Percentiles rank a stretch among this genome's conserved stretches.
phyloP scores from a whole-genome alignment of 2,797 vertebrate species.

The Picus viridis region DNA sequence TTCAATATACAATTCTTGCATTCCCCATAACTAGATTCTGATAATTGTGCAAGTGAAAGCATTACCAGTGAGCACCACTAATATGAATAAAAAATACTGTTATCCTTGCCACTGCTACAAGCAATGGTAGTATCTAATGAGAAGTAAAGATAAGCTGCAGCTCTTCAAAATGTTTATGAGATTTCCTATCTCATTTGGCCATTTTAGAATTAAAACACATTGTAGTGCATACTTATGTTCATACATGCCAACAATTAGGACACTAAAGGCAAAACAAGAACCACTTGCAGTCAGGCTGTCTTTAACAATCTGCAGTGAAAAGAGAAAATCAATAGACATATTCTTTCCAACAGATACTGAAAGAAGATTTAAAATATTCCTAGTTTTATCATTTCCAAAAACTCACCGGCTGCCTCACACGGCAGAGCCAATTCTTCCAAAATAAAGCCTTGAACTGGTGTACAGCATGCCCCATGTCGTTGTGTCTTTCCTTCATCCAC shows the following conservation, averaged over 20 bases:
- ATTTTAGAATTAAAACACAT: background rate
- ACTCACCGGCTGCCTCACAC: slow-evolving; percentile 78
- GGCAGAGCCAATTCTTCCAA: slow-evolving; percentile 81
- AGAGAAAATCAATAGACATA: background rate
- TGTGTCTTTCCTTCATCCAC: background rate
- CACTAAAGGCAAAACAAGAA: background rate
- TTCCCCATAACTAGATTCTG: background rate
- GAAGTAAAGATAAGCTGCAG: background rate
- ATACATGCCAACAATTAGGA: background rate
- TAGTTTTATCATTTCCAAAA: background rate
- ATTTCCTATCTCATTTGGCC: background rate
- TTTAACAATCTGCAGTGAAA: background rate
- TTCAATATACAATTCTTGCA: background rate
- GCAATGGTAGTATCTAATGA: background rate
- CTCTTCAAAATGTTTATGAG: background rate
- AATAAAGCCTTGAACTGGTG: slow-evolving; percentile 73
- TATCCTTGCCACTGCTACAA: background rate
- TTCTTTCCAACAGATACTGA: background rate
- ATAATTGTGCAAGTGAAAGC: background rate
- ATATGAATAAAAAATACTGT: background rate
- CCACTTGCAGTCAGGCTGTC: background rate
- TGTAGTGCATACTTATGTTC: background rate
- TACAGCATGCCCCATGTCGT: slow-evolving; percentile 43
- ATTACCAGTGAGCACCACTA: background rate
- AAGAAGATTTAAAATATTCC: background rate